Evolutionary conservation across 2,888 invertebrate genomes (phyloP), one percentile per base, ranked within the genome.

Genomic region (Byasa hedistus): DNA sequence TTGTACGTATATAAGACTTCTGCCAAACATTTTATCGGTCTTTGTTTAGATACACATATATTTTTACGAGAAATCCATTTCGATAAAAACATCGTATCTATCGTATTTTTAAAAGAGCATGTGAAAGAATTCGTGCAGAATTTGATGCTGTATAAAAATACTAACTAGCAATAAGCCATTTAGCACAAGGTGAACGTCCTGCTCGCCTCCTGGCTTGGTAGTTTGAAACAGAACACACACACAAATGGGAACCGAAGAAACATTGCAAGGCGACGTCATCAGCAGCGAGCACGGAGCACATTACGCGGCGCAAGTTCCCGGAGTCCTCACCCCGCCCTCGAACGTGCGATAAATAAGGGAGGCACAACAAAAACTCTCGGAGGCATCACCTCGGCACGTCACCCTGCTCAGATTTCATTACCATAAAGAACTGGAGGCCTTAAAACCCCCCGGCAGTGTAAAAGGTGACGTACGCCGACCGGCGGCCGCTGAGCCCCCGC

Each of bases 341-440:
- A 87, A 89, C 87, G 89, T 86, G 84, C 89, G 80, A 90, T 90
- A 90, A 90, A 90, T 90, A 90, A 89, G 82, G 87, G 84, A 82
- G 83, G 76, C 84, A 86, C 89, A 90, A 90, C 91, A 91, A 91
- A 91, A 91, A 90, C 90, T 89, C 87, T 87, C 85, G 78, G 83
- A 88, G 79, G 82, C 90, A 89, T 89, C 91, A 90, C 89, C 89
- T 89, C 87, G 82, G 83, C 87, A 84, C 89, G 88, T 91, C 91
- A 91, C 90, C 90, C 91, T 86, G 90, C 89, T 91, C 91, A 91
- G 91, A 91, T 91, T 91, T 91, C 91, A 91, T 91, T 91, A 91
- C 89, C 91, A 91, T 91, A 91, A 91, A 91, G 91, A 91, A 91
- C 91, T 90, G 87, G 85, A 87, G 87, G 90, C 90, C 91, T 91